Percentiles rank a stretch among this genome's conserved stretches.
These are phyloP conservation scores for Drosophila bunnanda DNA, from an alignment of 2,888 invertebrate species.

Conservation along the genomic window DNA sequence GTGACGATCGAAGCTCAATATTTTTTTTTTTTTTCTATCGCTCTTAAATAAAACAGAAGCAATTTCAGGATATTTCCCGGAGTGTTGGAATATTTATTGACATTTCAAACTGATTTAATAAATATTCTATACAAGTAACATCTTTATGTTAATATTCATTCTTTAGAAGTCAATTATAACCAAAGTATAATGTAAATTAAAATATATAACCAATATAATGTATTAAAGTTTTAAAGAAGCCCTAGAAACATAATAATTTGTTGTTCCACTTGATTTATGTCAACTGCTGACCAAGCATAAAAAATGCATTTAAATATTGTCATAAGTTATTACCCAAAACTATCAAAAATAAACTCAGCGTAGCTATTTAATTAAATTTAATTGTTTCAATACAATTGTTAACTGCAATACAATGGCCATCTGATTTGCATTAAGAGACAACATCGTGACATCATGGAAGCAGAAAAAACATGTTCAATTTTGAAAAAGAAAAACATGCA, in stretches of 20 bases:
- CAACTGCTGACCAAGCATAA: not conserved
- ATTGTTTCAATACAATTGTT: conserved; percentile 24
- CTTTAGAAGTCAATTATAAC: no score
- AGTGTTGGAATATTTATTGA: no score
- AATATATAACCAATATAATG: not conserved
- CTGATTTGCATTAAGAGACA: conserved; percentile 21
- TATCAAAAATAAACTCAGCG: not conserved
- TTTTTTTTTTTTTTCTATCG: not conserved
- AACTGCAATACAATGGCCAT: conserved; percentile 13
- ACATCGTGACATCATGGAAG: conserved; percentile 12
- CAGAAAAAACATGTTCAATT: conserved; percentile 22
- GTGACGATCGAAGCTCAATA: not conserved
- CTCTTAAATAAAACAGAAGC: not conserved
- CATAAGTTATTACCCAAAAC: conserved; percentile 10
- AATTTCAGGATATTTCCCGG: not conserved
- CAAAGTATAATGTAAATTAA: no score
- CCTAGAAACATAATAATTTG: not conserved
- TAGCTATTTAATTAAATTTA: conserved; percentile 15
- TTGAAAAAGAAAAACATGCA: not conserved
- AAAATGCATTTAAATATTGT: not conserved
- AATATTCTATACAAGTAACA: no score
- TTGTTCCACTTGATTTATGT: not conserved
- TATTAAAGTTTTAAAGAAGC: not conserved
- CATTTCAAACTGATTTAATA: not conserved
- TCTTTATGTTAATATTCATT: no score